Evolutionary conservation across 2,797 vertebrate species (phyloP).

Genomic region (Luscinia megarhynchos): DNA sequence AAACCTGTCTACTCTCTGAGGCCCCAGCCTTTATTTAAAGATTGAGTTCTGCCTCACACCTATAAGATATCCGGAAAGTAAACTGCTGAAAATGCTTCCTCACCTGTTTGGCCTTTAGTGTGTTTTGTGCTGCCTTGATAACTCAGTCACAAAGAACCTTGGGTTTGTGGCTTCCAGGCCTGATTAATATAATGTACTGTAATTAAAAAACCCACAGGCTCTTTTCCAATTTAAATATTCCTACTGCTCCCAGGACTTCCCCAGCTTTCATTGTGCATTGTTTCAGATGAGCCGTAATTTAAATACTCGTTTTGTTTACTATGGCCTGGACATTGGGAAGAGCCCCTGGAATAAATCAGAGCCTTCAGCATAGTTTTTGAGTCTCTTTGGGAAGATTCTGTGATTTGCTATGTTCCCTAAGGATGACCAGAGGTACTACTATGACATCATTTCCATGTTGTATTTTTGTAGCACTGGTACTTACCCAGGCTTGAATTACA

Average conservation of each 20-base stretch:
- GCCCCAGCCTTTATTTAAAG: background rate
- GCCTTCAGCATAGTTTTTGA: background rate
- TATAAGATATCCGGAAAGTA: background rate
- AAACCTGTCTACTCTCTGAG: background rate
- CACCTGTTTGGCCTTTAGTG: background rate
- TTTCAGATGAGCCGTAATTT: constrained; percentile 27
- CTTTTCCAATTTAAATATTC: constrained; percentile 39
- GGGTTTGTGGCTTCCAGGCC: constrained; percentile 14
- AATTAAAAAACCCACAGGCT: constrained; percentile 11
- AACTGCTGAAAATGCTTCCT: background rate
- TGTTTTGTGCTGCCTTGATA: background rate
- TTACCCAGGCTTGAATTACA: background rate
- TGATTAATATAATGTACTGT: constrained; percentile 25
- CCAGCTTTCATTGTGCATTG: constrained; percentile 25
- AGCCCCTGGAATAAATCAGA: background rate
- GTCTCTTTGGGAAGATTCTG: background rate
- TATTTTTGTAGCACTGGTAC: background rate
- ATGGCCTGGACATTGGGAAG: background rate
- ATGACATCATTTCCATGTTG: fast-evolving
- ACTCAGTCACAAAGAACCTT: background rate
- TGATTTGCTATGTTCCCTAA: background rate
- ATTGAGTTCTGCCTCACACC: background rate
- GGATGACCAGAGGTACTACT: background rate
- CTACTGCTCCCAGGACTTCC: background rate
- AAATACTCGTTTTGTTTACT: background rate